These are phyloP conservation scores for Syrista parreyssii DNA, from an alignment of 2,888 invertebrate genomes.

Conservation along the genomic window DNA sequence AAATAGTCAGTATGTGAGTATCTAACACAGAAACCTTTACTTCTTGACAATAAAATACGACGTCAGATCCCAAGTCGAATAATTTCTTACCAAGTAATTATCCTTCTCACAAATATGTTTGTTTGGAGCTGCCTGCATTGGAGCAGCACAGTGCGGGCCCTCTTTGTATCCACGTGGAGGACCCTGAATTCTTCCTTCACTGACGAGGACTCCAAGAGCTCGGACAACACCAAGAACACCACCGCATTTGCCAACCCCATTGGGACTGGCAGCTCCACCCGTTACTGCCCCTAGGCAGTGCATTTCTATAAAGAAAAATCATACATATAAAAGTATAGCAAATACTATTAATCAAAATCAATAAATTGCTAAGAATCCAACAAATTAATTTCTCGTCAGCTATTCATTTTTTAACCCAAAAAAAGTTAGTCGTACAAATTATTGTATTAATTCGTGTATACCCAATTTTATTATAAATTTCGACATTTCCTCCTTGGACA, in stretches of 20 bases:
- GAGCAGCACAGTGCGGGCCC: constrained; percentile 75
- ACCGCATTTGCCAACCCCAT: constrained; percentile 49
- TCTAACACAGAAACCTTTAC: background rate
- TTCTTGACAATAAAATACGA: background rate
- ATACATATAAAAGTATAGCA: background rate
- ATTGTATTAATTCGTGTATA: too few relatives aligned
- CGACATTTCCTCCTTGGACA: background rate
- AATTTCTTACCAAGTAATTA: constrained; percentile 67
- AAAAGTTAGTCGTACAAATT: background rate
- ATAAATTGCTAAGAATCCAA: too few relatives aligned
- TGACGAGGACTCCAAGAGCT: constrained; percentile 64
- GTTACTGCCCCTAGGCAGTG: constrained; percentile 63
- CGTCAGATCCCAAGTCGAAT: background rate
- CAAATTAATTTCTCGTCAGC: background rate
- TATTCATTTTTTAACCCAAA: background rate
- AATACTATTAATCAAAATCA: background rate
- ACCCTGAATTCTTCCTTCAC: constrained; percentile 64
- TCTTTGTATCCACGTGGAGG: constrained; percentile 73
- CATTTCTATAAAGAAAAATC: constrained; percentile 52
- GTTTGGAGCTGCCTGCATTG: constrained; percentile 61
- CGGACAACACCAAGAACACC: constrained; percentile 60
- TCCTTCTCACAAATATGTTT: constrained; percentile 68
- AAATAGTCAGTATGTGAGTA: background rate
- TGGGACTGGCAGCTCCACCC: constrained; percentile 41
- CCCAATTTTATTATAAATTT: background rate